A percentile compares a stretch with the other conserved stretches of the same genome.
Conservation (phyloP, 2,888 invertebrate genomes). For the Drosophila atripex region DNA sequence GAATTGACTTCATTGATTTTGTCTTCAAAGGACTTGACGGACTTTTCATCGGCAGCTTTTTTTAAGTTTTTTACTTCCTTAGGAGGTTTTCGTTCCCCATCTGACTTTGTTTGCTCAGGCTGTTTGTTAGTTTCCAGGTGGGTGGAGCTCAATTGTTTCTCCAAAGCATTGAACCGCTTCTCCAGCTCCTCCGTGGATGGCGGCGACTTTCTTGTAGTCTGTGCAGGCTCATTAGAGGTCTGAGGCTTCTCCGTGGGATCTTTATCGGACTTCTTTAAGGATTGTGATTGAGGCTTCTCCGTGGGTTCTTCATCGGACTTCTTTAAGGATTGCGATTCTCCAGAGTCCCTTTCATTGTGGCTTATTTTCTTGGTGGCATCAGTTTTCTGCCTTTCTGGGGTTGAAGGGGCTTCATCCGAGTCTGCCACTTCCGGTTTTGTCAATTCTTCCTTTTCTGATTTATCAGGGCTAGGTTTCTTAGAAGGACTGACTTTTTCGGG, state of each 20-base stretch:
- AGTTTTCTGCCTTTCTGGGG: background rate
- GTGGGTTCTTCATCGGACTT: background rate
- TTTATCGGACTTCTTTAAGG: background rate
- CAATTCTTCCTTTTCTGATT: background rate
- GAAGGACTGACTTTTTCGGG: background rate
- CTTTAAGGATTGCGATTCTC: background rate
- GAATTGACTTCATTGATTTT: constrained; percentile 53
- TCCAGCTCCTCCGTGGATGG: constrained; percentile 80
- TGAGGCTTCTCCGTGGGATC: background rate
- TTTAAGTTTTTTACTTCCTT: background rate
- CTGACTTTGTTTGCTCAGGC: constrained; percentile 6
- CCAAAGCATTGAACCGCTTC: constrained; percentile 77
- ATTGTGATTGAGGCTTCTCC: background rate
- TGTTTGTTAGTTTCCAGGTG: constrained; percentile 35
- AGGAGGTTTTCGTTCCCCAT: background rate
- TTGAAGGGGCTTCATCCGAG: background rate
- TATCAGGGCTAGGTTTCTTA: background rate
- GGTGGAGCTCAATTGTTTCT: constrained; percentile 66
- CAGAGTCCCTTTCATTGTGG: background rate
- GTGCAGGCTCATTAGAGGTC: background rate
- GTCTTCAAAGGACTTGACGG: constrained; percentile 46
- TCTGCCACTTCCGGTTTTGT: background rate
- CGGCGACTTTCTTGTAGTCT: constrained; percentile 53
- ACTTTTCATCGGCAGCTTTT: constrained; percentile 6
- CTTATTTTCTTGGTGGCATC: background rate